Conservation (phyloP, 2,113 vertebrate species). For the Microtus richardsoni region DNA sequence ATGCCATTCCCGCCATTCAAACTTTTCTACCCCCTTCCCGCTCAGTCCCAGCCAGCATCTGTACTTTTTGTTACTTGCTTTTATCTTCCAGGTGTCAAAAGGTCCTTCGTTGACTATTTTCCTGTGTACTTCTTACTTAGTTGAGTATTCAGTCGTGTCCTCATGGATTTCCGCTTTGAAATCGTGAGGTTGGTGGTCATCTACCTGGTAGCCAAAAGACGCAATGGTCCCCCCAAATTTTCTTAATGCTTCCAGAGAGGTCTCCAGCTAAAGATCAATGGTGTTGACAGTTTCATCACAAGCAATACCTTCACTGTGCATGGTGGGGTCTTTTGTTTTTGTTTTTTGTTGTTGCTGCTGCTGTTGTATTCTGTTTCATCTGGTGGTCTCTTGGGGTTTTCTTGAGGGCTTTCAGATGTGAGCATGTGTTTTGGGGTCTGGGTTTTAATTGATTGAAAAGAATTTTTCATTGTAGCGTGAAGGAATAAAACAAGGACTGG, state of each 20-base stretch:
- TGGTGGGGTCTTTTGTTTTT: slow-evolving; percentile 80
- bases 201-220: slow-evolving; percentile 88
- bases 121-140: slow-evolving; percentile 72
- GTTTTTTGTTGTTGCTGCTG: neutral
- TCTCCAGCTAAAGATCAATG: slow-evolving; percentile 77
- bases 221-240: slow-evolving; percentile 86
- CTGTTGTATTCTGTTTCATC: slow-evolving; percentile 87
- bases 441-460: neutral
- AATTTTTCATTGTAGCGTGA: neutral
- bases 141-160: slow-evolving; percentile 84
- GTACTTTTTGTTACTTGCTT: neutral
- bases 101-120: neutral
- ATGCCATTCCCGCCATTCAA: neutral
- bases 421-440: neutral
- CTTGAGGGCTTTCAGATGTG: slow-evolving; percentile 84
- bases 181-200: slow-evolving; percentile 89
- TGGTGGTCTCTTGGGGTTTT: slow-evolving; percentile 87
- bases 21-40: neutral
- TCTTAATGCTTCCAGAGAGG: slow-evolving; percentile 87
- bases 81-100: neutral
- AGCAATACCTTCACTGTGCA: slow-evolving; percentile 85
- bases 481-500: neutral
- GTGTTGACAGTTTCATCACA: slow-evolving; percentile 85
- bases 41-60: neutral
- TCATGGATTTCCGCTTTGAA: slow-evolving; percentile 90